These are phyloP conservation scores for Priocnemis perturbator DNA, from an alignment of 2,888 invertebrate genomes.

Conservation along the genomic window DNA sequence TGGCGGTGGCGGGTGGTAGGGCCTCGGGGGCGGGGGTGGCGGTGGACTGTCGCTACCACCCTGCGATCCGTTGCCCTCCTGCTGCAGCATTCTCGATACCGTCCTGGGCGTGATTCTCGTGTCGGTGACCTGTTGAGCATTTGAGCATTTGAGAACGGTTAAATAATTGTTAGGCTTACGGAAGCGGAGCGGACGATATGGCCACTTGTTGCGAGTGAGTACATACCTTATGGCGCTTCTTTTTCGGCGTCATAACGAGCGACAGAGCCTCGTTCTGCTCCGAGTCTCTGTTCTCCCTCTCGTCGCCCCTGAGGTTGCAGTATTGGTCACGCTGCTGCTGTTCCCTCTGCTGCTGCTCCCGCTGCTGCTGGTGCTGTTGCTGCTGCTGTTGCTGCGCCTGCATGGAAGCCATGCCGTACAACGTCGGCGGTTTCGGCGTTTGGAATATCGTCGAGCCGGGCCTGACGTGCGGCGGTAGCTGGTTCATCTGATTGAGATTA, in stretches of 20 bases:
- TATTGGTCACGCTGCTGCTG: conserved; percentile 71
- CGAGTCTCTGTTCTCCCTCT: conserved; percentile 78
- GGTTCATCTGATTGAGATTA: conserved; percentile 79
- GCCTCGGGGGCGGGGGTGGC: conserved; percentile 80
- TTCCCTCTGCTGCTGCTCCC: conserved; percentile 67
- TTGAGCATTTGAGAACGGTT: conserved; percentile 19
- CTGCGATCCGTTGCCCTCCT: conserved; percentile 86
- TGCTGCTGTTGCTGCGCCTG: conserved; percentile 76
- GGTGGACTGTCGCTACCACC: conserved; percentile 76
- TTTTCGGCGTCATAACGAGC: conserved; percentile 95
- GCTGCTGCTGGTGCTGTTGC: conserved; percentile 72
- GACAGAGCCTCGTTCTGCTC: conserved; percentile 97
- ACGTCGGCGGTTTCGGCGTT: conserved; percentile 85
- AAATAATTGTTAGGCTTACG: background rate
- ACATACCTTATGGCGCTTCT: conserved; percentile 93
- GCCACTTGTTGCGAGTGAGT: conserved; percentile 11
- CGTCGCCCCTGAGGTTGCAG: conserved; percentile 68
- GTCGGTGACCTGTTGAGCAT: conserved; percentile 82
- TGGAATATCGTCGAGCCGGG: conserved; percentile 83
- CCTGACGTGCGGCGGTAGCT: conserved; percentile 80
- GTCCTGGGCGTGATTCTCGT: conserved; percentile 94
- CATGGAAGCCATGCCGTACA: conserved; percentile 75
- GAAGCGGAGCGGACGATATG: background rate
- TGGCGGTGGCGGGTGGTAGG: conserved; percentile 85
- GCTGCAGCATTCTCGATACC: conserved; percentile 89